Evolutionary conservation across 2,888 invertebrate genomes (phyloP).

Genomic region (Lamellibrachia columna): DNA sequence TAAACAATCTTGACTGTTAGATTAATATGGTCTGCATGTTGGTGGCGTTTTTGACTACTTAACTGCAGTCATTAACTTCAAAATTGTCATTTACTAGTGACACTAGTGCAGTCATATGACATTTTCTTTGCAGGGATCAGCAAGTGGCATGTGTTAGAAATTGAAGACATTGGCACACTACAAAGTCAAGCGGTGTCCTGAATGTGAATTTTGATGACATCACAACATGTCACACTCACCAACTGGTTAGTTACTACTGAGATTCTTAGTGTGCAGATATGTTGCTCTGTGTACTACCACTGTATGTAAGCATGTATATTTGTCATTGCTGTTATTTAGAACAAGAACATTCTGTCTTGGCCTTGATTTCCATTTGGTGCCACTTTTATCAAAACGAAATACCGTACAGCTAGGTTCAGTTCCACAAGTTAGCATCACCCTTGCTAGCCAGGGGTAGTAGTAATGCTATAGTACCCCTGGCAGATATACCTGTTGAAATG

Average conservation of each 20-base stretch:
- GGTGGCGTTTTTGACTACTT: not conserved
- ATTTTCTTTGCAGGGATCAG: not conserved
- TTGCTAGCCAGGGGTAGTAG: too few relatives aligned
- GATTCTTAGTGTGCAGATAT: not conserved
- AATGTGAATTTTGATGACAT: not conserved
- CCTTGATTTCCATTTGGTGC: too few relatives aligned
- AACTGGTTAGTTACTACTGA: not conserved
- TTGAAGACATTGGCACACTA: not conserved
- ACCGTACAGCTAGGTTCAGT: too few relatives aligned
- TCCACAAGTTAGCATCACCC: too few relatives aligned
- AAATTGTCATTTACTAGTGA: not conserved
- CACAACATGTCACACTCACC: not conserved
- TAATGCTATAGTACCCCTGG: too few relatives aligned
- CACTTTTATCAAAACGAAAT: too few relatives aligned
- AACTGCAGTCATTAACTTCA: not conserved
- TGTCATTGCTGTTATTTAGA: too few relatives aligned
- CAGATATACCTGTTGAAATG: too few relatives aligned
- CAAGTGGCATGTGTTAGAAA: not conserved
- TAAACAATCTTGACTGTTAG: not conserved
- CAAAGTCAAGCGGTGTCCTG: not conserved
- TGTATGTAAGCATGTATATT: too few relatives aligned
- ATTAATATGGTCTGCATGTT: not conserved
- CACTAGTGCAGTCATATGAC: not conserved
- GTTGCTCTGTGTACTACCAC: too few relatives aligned
- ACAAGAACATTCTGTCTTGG: too few relatives aligned